A percentile compares a stretch with the other conserved stretches of the same genome.
These are phyloP conservation scores for Leistus spinibarbis DNA, from an alignment of 2,888 invertebrate genomes.

Conservation along the genomic window DNA sequence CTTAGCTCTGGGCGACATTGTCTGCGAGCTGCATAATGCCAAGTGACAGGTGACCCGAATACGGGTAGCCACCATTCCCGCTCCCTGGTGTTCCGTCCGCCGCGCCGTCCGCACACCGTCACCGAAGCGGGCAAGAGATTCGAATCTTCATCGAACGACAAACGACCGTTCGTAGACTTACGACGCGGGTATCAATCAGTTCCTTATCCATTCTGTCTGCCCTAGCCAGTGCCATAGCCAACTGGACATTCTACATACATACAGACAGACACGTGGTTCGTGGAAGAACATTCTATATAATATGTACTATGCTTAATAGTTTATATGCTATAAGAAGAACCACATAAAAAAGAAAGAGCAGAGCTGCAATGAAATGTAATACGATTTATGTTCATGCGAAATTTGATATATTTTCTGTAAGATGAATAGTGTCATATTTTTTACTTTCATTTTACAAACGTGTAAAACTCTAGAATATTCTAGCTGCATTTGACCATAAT, in stretches of 20 bases:
- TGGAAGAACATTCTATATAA: background rate
- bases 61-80: background rate
- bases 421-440: too few relatives aligned
- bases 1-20: background rate
- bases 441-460: too few relatives aligned
- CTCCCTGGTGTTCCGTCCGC: background rate
- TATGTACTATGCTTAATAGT: too few relatives aligned
- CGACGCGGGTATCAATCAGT: constrained; percentile 22
- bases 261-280: background rate
- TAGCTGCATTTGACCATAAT: too few relatives aligned
- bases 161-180: background rate
- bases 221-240: background rate
- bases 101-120: background rate
- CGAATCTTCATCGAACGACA: constrained; percentile 8
- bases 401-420: background rate
- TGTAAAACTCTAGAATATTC: too few relatives aligned
- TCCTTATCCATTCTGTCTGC: constrained; percentile 8
- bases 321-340: background rate
- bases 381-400: background rate
- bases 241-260: background rate
- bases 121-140: constrained; percentile 3
- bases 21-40: constrained; percentile 4
- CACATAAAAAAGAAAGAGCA: background rate
- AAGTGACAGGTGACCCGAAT: constrained; percentile 1
- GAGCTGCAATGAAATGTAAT: background rate